phyloP scores from a whole-genome alignment of 2,888 invertebrate genomes.

The Schizaphis graminum region DNA sequence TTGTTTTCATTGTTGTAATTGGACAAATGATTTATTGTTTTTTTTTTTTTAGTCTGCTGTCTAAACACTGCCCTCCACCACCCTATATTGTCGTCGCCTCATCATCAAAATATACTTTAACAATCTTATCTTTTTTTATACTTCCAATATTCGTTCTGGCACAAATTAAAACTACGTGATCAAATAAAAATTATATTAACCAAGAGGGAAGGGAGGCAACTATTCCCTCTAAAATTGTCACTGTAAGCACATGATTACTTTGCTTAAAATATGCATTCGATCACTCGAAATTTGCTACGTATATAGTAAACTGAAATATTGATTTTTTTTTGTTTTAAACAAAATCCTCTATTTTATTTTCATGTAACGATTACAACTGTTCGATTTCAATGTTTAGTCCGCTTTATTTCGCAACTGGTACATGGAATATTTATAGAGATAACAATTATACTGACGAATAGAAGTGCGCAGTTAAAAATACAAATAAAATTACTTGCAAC shows the following conservation, averaged over 20 bases:
- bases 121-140: slow-evolving; percentile 43
- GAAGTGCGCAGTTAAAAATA: slow-evolving; percentile 41
- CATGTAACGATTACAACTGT: background rate
- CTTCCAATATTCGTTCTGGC: background rate
- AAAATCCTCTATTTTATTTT: background rate
- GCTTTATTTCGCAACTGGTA: background rate
- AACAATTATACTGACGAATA: background rate
- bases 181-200: slow-evolving; percentile 19
- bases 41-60: slow-evolving; percentile 25
- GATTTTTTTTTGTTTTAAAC: background rate
- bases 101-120: slow-evolving; percentile 35
- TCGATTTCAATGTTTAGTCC: background rate
- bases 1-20: slow-evolving; percentile 25
- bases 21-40: slow-evolving; percentile 31
- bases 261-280: slow-evolving; percentile 21
- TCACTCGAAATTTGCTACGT: background rate
- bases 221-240: slow-evolving; percentile 25
- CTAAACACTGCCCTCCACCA: background rate
- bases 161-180: slow-evolving; percentile 13
- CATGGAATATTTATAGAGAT: slow-evolving; percentile 40
- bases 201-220: background rate
- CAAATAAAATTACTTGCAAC: background rate
- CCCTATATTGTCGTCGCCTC: background rate
- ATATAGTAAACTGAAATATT: background rate
- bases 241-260: slow-evolving; percentile 41